Percentiles rank a stretch among this genome's conserved stretches.
These are phyloP conservation scores for Catharus minimus DNA, from an alignment of 2,113 vertebrate species.

Conservation along the genomic window DNA sequence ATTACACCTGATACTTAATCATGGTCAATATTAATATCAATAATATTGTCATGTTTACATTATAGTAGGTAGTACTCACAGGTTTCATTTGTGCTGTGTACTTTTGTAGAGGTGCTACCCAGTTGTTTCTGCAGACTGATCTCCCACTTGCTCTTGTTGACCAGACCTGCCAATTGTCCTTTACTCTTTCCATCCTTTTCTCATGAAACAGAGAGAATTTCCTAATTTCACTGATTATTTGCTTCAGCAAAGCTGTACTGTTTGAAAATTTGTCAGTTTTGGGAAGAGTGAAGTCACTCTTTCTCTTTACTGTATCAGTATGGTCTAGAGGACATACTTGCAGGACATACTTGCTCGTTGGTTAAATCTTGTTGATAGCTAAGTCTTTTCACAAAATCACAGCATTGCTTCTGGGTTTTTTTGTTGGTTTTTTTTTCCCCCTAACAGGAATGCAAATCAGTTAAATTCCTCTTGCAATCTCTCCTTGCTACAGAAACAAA, in stretches of 20 bases:
- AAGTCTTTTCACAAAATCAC: background rate
- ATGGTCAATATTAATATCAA: background rate
- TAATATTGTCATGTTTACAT: background rate
- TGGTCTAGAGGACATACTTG: background rate
- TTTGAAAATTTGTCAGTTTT: background rate
- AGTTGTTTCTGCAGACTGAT: background rate
- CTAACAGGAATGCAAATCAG: fast-evolving
- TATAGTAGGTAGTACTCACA: background rate
- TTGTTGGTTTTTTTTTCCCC: background rate
- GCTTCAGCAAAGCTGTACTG: background rate
- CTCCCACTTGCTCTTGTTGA: background rate
- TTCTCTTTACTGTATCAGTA: background rate
- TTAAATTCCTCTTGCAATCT: background rate
- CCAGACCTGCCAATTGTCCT: background rate
- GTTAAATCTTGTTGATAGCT: background rate
- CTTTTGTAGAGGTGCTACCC: background rate
- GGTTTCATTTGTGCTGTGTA: background rate
- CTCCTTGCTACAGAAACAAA: background rate
- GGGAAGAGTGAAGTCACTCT: background rate
- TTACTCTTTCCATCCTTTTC: background rate
- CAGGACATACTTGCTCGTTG: background rate
- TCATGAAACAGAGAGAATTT: background rate
- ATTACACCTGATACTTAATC: background rate
- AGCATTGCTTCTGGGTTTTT: background rate
- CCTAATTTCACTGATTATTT: background rate